phyloP scores from a whole-genome alignment of 2,797 vertebrate genomes.

The Channa striata region DNA sequence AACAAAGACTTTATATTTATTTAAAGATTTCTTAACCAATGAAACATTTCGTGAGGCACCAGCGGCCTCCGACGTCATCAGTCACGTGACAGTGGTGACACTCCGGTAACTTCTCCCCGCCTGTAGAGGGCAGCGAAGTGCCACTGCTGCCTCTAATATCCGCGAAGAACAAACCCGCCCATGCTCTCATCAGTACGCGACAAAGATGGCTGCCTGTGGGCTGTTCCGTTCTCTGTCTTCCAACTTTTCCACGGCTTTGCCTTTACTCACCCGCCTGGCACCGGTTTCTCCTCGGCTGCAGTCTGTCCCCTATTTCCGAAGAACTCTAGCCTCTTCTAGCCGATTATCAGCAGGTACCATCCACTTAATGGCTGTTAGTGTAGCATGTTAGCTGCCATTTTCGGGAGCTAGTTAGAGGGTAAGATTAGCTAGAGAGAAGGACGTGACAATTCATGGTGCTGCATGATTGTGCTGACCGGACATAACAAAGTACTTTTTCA shows the following conservation, averaged over 20 bases:
- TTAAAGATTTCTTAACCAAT: too few relatives aligned
- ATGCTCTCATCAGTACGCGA: conserved; percentile 66
- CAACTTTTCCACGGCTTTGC: conserved; percentile 72
- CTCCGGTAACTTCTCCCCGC: too few relatives aligned
- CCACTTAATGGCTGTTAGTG: neutral
- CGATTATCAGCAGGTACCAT: conserved; percentile 76
- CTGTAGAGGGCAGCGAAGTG: conserved; percentile 30
- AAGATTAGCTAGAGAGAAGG: conserved; percentile 44
- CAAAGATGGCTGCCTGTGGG: conserved; percentile 80
- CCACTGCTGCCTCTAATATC: neutral
- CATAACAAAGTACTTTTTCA: neutral
- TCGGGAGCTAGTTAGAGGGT: conserved; percentile 12
- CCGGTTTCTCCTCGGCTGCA: conserved; percentile 41
- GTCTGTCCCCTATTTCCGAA: conserved; percentile 50
- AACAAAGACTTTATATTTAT: too few relatives aligned
- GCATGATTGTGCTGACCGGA: neutral
- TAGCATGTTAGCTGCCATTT: conserved; percentile 38
- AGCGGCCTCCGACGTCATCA: too few relatives aligned
- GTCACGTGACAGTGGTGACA: too few relatives aligned
- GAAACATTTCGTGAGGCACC: too few relatives aligned
- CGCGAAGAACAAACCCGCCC: conserved; percentile 42
- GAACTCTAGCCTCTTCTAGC: conserved; percentile 72
- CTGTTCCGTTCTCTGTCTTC: conserved; percentile 75
- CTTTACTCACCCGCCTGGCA: conserved; percentile 60
- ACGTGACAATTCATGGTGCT: neutral